Evolutionary conservation across 1,140 invertebrate genomes (phyloP), one percentile per base, ranked within the genome.

Genomic region (Tetramorium alpestre): DNA sequence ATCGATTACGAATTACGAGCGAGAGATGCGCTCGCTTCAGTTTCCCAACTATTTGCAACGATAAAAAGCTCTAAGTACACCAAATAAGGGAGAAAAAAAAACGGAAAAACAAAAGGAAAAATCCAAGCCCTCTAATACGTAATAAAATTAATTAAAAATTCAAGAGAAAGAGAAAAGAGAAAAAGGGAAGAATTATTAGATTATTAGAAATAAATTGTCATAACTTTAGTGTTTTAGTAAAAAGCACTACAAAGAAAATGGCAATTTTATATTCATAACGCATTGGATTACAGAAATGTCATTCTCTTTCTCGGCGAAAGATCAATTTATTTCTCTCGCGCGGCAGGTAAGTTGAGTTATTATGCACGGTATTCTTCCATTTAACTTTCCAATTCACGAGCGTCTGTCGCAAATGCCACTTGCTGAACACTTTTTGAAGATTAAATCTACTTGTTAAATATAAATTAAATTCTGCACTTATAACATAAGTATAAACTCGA

Each of bases 331-430:
- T 84, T 73, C 25, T 28, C 25, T 73, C 25, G 41, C 41, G 28
- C 49, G 41, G 5, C 25, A 58, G 54, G 10, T 73, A 58, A 10
- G 47, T 73, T 73, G 33, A 81, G 13, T 84, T 84, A 56, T 69
- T 70, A 49, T 47, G 41, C 22, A 54, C 47, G 62, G 2, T 80
- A 81, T 70, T 81, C 33, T 70, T 69, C 38, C 33, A 84, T 60
- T 62, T 38, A 84, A 84, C 80, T 84, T 84, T 84, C 69, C 69
- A 73, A 60, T 84, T 84, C 25, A 41, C 51, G 13, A 84, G 8
- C 18, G 8, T 60, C 18, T 6, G 28, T 82, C 38, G 54, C 69
- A 84, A 84, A 84, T 84, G 69, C 44, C 54, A 84, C 80, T 84
- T 84, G 69, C 56, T n/a, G 41, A 60, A 47, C 25, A 47, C 38